phyloP scores from a whole-genome alignment of 2,888 invertebrate genomes.

The Craniophora ligustri region DNA sequence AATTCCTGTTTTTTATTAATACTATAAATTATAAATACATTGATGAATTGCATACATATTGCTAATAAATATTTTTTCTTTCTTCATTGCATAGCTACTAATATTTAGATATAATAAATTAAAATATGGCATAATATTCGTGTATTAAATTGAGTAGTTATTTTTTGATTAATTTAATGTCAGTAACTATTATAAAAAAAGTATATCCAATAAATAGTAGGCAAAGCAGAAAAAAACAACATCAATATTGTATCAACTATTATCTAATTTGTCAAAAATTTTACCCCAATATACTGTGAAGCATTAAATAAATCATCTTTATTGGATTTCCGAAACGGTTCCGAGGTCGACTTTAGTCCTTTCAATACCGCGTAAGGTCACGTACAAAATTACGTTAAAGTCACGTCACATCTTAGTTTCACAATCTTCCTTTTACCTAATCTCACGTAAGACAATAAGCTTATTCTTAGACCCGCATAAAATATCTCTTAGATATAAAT shows the following conservation, averaged over 20 bases:
- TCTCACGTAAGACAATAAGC: neutral
- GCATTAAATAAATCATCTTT: slow-evolving; percentile 14
- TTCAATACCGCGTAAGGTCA: slow-evolving; percentile 5
- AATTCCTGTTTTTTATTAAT: no score
- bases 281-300: slow-evolving; percentile 7
- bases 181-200: no score
- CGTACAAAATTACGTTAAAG: slow-evolving; percentile 6
- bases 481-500: neutral
- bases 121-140: no score
- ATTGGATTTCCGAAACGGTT: slow-evolving; percentile 14
- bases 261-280: slow-evolving; percentile 9
- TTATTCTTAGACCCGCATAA: neutral
- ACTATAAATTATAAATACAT: no score
- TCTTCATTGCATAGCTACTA: no score
- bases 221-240: no score
- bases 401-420: neutral
- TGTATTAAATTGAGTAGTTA: no score
- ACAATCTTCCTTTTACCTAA: neutral
- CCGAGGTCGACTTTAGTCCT: slow-evolving; percentile 8
- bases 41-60: no score
- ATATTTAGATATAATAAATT: no score
- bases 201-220: no score
- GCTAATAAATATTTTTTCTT: no score
- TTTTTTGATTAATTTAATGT: no score
- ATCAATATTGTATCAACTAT: slow-evolving; percentile 9